Evolutionary conservation across 2,888 invertebrate species (phyloP), one percentile per base, ranked within the genome.

Genomic region (Chironomus tentans): DNA sequence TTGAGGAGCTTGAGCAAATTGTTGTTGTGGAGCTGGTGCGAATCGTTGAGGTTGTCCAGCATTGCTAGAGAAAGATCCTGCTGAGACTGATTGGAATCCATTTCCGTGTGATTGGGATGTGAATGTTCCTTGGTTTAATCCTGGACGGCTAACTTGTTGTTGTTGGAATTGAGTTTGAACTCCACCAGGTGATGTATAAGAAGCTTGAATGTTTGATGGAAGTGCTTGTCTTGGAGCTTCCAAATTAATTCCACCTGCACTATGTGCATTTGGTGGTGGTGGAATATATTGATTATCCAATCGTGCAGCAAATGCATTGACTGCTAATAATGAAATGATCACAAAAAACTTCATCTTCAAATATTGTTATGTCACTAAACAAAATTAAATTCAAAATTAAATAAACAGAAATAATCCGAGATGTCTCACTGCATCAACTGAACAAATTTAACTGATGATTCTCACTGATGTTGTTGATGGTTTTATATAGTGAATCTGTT

Each of bases 401-500:
- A 18, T 15, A 18, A 18, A 15, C n/a, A 56, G 22, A 22, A 24
- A 24, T 13, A 24, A 13, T 21, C 21, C 18, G 56, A 56, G 72
- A 74, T 74, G 68, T 65, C 74, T 74, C 46, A 65, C 65, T 74
- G 12, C 68, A 74, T n/a, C 47, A 28, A 74, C 65, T 47, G 65
- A 68, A 68, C 74, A 74, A 74, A 65, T 61, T 65, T 2, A 74
- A 74, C 74, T 74, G 74, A 74, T 74, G 74, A 74, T 74, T 74
- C 74, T 74, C 74, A 68, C 68, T 38, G 74, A 68, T 68, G 74
- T 13, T 74, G 74, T 61, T 68, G 65, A 68, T 68, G 74, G 74
- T 74, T 74, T 68, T 74, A 65, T 74, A 74, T 72, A 72, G 72
- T 72, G 18, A 72, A 62, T 28, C 38, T 22, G 50, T 38, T 70